These are phyloP conservation scores for Perdita meconis DNA, from an alignment of 2,888 invertebrate species.

Conservation along the genomic window DNA sequence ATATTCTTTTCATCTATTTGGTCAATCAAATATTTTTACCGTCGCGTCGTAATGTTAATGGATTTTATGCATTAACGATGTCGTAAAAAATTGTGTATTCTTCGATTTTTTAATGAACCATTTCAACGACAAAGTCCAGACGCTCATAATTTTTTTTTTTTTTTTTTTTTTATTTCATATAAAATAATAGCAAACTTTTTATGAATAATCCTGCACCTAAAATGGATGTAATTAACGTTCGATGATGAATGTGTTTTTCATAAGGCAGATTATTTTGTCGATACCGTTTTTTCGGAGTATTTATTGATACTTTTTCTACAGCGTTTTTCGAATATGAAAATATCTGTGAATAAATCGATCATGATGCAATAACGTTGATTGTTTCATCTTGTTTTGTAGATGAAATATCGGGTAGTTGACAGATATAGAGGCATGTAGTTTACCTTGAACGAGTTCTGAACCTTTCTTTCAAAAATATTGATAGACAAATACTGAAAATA, in stretches of 20 bases:
- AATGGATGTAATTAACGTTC: neutral
- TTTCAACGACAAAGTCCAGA: no score
- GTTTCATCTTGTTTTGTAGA: slow-evolving; percentile 62
- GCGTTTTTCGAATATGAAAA: no score
- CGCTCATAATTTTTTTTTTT: no score
- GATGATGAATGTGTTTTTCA: neutral
- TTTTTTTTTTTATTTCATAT: no score
- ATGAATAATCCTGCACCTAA: neutral
- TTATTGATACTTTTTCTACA: neutral
- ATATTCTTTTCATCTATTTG: neutral
- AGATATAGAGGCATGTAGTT: slow-evolving; percentile 52
- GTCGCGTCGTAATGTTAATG: no score
- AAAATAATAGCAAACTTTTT: no score
- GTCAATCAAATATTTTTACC: no score
- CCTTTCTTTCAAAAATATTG: slow-evolving; percentile 52
- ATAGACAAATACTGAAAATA: slow-evolving; percentile 1
- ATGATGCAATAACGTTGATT: slow-evolving; percentile 65
- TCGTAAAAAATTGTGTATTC: neutral
- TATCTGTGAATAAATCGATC: slow-evolving; percentile 24
- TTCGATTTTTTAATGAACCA: no score
- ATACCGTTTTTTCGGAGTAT: no score
- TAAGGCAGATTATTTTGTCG: no score
- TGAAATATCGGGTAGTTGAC: slow-evolving; percentile 64
- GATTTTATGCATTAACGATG: neutral
- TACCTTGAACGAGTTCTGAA: slow-evolving; percentile 57